Evolutionary conservation across 2,113 vertebrate genomes (phyloP), one percentile per base, ranked within the genome.

Genomic region (Caranx ignobilis): DNA sequence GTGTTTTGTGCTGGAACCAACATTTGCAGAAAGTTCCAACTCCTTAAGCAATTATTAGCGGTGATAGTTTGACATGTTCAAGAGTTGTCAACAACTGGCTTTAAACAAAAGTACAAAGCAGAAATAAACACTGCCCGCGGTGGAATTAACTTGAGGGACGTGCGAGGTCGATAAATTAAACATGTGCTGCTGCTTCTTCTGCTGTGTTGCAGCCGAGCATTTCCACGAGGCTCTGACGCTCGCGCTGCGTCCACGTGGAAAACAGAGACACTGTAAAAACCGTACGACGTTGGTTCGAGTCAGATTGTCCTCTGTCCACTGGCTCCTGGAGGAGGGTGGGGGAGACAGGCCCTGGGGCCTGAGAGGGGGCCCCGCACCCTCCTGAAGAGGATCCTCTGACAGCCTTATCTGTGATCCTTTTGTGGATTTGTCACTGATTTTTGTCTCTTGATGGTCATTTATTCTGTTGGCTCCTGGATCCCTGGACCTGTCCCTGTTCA

Each of bases 41-140:
- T 97, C 95, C 96, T 97, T 96, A 96, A 98, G 96, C 95, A 96
- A 97, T 97, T 97, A 97, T 97, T 96, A 97, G 96, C 71, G 94
- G 91, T 95, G 93, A 95, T 94, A 94, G 90, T 95, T 93, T 95
- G 96, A 96, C 95, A 95, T 2, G 79, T 88, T 91, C 92, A 93
- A 94, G 94, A 95, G 95, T 95, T 94, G 95, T 96, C 96, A 97
- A 96, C 96, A 96, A 96, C 93, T 89, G 89, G 81, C 92, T 95
- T 94, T 94, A 95, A 85, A 80, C 92, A 95, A 94, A 70, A 96
- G 94, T 89, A 91, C 79, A 92, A 94, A 91, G 92, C 83, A 88
- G 92, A 94, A 95, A 94, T 94, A 96, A 96, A 95, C 0, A 86
- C 84, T 79, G 93, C 94, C 94, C 78, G 92, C 92, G 94, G 95